phyloP scores from a whole-genome alignment of 2,888 invertebrate species.

The Cordylochernes scorpioides region DNA sequence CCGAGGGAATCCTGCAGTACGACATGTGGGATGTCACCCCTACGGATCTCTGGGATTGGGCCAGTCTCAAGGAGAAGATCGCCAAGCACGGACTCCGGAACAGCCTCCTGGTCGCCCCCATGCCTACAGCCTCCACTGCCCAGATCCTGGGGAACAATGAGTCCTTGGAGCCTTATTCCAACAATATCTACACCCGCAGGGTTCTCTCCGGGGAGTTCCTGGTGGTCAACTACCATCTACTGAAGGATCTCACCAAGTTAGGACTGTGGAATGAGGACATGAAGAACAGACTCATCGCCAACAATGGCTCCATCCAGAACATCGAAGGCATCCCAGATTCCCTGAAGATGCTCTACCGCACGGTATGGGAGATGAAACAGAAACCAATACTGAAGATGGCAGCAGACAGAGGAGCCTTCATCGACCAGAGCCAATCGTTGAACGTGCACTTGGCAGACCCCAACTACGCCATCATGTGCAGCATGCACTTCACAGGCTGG shows the following conservation, averaged over 20 bases:
- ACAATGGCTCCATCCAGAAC: conserved; percentile 58
- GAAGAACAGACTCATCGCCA: conserved; percentile 72
- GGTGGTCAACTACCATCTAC: conserved; percentile 76
- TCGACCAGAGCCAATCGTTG: conserved; percentile 92
- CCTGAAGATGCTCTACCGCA: conserved; percentile 70
- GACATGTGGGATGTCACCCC: conserved; percentile 90
- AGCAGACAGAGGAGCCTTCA: conserved; percentile 84
- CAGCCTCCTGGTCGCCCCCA: conserved; percentile 71
- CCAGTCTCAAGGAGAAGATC: conserved; percentile 48
- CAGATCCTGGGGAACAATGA: conserved; percentile 97
- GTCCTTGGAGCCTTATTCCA: conserved; percentile 89
- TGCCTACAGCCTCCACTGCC: conserved; percentile 96
- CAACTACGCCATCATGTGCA: conserved; percentile 68
- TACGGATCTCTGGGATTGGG: conserved; percentile 70
- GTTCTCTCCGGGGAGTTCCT: not conserved
- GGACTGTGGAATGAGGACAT: conserved; percentile 80
- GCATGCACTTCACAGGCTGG: conserved; percentile 97
- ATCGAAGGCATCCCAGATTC: conserved; percentile 56
- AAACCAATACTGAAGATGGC: conserved; percentile 81
- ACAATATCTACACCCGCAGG: conserved; percentile 65
- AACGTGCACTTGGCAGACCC: conserved; percentile 90
- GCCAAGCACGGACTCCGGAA: conserved; percentile 67
- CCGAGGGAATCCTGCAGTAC: conserved; percentile 79
- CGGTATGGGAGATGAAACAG: conserved; percentile 89
- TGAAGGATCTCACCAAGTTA: conserved; percentile 66